A percentile compares a stretch with the other conserved stretches of the same genome.
Evolutionary conservation across 1,140 invertebrate genomes (phyloP).

Genomic region (Hylyphantes graminicola): DNA sequence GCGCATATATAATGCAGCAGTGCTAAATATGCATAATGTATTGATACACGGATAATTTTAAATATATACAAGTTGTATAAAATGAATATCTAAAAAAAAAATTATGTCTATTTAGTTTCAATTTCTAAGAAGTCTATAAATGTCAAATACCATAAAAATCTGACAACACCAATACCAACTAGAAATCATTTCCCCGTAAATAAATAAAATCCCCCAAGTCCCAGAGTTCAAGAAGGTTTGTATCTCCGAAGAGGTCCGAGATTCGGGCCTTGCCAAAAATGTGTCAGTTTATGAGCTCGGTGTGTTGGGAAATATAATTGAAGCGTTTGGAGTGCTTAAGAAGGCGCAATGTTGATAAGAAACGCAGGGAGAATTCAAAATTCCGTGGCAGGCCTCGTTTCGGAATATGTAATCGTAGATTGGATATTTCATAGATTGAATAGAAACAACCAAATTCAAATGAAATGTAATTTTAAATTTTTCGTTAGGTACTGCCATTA

Average conservation of each 20-base stretch:
- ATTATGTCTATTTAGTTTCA: no score
- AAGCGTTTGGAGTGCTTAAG: constrained; percentile 40
- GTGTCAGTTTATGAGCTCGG: constrained; percentile 51
- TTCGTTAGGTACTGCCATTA: no score
- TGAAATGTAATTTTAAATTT: no score
- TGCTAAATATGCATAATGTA: no score
- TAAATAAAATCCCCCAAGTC: constrained; percentile 26
- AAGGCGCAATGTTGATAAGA: constrained; percentile 52
- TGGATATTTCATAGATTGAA: no score
- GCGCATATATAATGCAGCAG: no score
- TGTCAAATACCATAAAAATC: constrained; percentile 26
- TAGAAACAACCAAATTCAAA: no score
- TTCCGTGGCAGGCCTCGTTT: constrained; percentile 41
- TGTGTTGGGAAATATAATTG: constrained; percentile 53
- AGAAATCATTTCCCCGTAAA: constrained; percentile 17
- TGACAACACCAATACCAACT: constrained; percentile 6
- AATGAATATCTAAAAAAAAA: not conserved
- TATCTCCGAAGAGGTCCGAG: not conserved
- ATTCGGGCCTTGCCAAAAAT: constrained; percentile 51
- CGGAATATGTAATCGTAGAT: constrained; percentile 56
- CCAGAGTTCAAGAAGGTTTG: no score
- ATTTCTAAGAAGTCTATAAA: no score
- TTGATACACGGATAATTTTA: no score
- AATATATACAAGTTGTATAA: no score
- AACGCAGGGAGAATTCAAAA: constrained; percentile 37